Evolutionary conservation across 1,140 invertebrate species (phyloP).

Genomic region (Bombus cullumanus): DNA sequence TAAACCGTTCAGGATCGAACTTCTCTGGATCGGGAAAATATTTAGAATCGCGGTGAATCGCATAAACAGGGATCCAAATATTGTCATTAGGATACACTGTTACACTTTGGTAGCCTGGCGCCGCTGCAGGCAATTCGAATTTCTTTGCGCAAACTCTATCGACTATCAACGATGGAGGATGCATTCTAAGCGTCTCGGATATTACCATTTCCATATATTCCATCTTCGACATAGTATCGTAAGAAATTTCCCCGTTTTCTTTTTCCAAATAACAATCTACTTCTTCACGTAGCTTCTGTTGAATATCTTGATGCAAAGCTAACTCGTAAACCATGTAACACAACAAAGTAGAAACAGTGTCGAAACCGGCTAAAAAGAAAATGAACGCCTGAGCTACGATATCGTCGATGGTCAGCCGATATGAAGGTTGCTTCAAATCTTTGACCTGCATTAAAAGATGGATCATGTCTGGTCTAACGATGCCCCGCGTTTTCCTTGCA

Average conservation of each 20-base stretch:
- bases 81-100: conserved; percentile 46
- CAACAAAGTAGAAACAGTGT: conserved; percentile 85
- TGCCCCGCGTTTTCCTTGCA: background rate
- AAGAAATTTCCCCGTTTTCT: conserved; percentile 53
- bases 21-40: conserved; percentile 78
- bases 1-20: conserved; percentile 82
- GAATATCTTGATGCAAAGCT: conserved; percentile 84
- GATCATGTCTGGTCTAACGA: conserved; percentile 59
- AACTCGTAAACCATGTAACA: conserved; percentile 83
- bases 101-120: conserved; percentile 15
- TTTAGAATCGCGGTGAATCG: conserved; percentile 70
- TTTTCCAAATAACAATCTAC: conserved; percentile 74
- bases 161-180: conserved; percentile 81
- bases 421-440: background rate
- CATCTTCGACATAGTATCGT: conserved; percentile 68
- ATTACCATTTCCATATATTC: conserved; percentile 77
- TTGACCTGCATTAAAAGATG: conserved; percentile 50
- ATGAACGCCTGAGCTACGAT: conserved; percentile 81
- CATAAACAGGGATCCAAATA: conserved; percentile 66
- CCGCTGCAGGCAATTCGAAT: conserved; percentile 69
- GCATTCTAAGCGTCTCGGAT: conserved; percentile 83
- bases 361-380: conserved; percentile 86
- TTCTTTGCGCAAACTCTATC: conserved; percentile 81
- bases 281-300: conserved; percentile 83
- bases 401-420: conserved; percentile 81